A percentile compares a stretch with the other conserved stretches of the same genome.
Evolutionary conservation across 2,113 vertebrate genomes (phyloP).

Genomic region (Clarias magur): DNA sequence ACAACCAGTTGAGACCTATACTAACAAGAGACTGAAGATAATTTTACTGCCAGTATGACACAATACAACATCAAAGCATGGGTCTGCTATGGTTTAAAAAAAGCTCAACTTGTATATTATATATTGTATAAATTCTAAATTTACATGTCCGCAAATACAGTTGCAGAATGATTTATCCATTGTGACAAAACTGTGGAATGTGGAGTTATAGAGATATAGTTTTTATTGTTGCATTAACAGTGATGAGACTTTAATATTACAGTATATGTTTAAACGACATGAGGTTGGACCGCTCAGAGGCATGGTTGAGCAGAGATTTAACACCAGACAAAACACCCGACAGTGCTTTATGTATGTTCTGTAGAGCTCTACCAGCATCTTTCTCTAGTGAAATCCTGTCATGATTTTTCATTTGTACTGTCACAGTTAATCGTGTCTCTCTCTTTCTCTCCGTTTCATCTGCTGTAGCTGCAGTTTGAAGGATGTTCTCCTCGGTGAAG

Average conservation of each 20-base stretch:
- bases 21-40: no score
- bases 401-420: conserved; percentile 8
- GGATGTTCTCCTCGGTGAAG: conserved; percentile 89
- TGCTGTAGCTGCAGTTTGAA: conserved; percentile 64
- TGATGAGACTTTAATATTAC: neutral
- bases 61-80: no score
- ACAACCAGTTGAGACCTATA: no score
- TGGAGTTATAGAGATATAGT: neutral
- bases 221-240: neutral
- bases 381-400: neutral
- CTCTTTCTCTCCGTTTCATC: conserved; percentile 13
- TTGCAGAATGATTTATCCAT: no score
- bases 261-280: neutral
- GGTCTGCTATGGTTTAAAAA: no score
- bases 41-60: no score
- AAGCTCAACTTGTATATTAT: no score
- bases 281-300: neutral
- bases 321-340: neutral
- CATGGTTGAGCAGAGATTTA: neutral
- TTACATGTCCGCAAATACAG: no score
- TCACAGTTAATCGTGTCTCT: conserved; percentile 10
- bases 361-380: neutral
- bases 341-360: neutral
- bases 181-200: no score
- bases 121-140: no score